Conservation (phyloP, 1,140 invertebrate genomes). For the Drosophila parabipectinata region DNA sequence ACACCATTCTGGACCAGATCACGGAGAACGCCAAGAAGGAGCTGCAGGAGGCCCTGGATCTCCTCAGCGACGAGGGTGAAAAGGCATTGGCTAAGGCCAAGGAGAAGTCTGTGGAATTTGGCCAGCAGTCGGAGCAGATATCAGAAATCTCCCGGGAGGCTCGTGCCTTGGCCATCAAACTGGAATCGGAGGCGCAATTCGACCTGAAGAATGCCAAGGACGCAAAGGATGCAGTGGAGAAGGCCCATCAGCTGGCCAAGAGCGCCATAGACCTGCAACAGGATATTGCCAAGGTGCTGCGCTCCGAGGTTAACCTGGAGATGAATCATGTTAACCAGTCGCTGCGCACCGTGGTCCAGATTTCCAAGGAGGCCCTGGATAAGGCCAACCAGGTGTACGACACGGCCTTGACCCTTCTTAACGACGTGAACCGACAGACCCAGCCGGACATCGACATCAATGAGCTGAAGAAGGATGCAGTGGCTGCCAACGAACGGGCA, state of each 20-base stretch:
- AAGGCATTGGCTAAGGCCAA: constrained; percentile 91
- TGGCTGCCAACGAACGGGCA: constrained; percentile 86
- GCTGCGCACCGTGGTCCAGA: constrained; percentile 88
- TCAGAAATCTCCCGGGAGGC: constrained; percentile 95
- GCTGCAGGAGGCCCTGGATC: constrained; percentile 89
- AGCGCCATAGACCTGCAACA: constrained; percentile 91
- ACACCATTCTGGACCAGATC: constrained; percentile 90
- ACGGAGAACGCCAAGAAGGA: constrained; percentile 89
- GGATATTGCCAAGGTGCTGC: constrained; percentile 90
- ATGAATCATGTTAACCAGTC: constrained; percentile 87
- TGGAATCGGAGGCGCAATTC: constrained; percentile 90
- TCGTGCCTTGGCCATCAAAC: constrained; percentile 90
- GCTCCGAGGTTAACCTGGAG: constrained; percentile 85
- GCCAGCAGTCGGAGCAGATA: constrained; percentile 95
- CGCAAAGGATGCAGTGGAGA: constrained; percentile 92
- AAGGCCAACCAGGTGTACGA: constrained; percentile 91
- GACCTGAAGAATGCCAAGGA: constrained; percentile 91
- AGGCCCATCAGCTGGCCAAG: constrained; percentile 92
- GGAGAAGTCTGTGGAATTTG: constrained; percentile 93
- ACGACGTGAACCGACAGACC: constrained; percentile 89
- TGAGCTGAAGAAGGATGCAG: constrained; percentile 88
- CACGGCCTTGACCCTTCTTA: constrained; percentile 91
- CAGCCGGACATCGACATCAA: constrained; percentile 90
- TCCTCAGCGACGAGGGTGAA: constrained; percentile 91
- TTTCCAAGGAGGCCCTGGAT: constrained; percentile 89